phyloP scores from a whole-genome alignment of 2,888 invertebrate genomes.

The Priocnemis perturbator region DNA sequence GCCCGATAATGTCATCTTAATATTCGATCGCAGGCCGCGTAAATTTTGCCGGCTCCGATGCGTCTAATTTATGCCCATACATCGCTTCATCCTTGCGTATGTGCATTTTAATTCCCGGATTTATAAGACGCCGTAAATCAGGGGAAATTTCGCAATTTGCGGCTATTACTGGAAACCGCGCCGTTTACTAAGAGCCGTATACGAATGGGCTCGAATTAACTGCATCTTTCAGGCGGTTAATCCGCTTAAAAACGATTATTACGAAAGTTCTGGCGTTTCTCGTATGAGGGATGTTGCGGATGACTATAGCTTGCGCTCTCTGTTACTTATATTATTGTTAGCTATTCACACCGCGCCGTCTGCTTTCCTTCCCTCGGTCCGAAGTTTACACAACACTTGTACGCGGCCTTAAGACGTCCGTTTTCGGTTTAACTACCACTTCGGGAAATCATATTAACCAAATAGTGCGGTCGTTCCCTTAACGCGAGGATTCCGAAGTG shows the following conservation, averaged over 20 bases:
- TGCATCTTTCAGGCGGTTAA: constrained; percentile 8
- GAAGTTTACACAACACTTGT: constrained; percentile 64
- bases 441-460: constrained; percentile 64
- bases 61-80: too few relatives aligned
- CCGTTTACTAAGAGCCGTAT: constrained; percentile 13
- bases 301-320: constrained; percentile 35
- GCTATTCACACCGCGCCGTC: background rate
- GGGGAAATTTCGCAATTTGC: constrained; percentile 16
- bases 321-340: constrained; percentile 28
- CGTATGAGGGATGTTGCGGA: constrained; percentile 35
- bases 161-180: constrained; percentile 10
- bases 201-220: constrained; percentile 1
- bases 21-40: background rate
- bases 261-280: constrained; percentile 36
- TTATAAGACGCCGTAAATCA: constrained; percentile 35
- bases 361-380: constrained; percentile 6
- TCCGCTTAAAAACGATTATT: constrained; percentile 13
- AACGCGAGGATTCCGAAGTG: constrained; percentile 37
- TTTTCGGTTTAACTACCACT: constrained; percentile 61
- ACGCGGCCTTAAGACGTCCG: constrained; percentile 46
- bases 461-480: constrained; percentile 51
- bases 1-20: too few relatives aligned
- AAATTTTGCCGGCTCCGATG: background rate
- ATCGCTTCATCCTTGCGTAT: constrained; percentile 3
- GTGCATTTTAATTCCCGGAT: constrained; percentile 32